Percentiles rank a stretch among this genome's conserved stretches.
These are phyloP conservation scores for Hirundo rustica DNA, from an alignment of 2,797 vertebrate species.

Conservation along the genomic window DNA sequence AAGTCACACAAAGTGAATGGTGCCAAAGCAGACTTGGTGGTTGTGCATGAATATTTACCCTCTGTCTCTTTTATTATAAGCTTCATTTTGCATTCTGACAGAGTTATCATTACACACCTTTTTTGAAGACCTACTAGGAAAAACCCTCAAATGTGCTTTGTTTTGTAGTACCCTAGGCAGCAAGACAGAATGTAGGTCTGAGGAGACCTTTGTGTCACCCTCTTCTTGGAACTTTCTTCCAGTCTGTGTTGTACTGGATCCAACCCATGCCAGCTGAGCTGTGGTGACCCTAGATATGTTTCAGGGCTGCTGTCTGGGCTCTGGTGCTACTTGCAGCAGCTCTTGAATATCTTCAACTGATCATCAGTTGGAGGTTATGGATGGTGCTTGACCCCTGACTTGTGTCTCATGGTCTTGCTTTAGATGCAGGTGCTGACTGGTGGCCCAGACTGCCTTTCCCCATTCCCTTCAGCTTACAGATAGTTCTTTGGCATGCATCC, in stretches of 20 bases:
- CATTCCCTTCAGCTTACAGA: neutral
- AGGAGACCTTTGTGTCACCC: neutral
- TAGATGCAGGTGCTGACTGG: neutral
- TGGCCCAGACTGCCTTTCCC: neutral
- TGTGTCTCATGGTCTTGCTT: neutral
- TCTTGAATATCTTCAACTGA: neutral
- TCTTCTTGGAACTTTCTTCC: neutral
- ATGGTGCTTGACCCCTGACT: neutral
- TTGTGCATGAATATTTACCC: neutral
- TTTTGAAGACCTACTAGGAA: neutral
- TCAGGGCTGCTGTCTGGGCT: neutral
- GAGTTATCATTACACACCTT: neutral
- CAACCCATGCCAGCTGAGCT: neutral
- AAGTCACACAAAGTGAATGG: neutral
- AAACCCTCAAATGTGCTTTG: neutral
- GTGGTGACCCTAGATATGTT: neutral
- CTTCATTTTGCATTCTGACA: neutral
- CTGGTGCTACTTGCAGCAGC: neutral
- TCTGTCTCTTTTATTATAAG: neutral
- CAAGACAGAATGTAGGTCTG: neutral
- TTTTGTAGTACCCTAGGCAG: neutral
- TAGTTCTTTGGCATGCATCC: constrained; percentile 2
- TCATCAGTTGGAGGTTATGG: neutral
- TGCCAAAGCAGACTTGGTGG: neutral
- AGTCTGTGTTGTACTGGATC: neutral